Conservation (phyloP, 2,113 vertebrate species). For the Seriola aureovittata region DNA sequence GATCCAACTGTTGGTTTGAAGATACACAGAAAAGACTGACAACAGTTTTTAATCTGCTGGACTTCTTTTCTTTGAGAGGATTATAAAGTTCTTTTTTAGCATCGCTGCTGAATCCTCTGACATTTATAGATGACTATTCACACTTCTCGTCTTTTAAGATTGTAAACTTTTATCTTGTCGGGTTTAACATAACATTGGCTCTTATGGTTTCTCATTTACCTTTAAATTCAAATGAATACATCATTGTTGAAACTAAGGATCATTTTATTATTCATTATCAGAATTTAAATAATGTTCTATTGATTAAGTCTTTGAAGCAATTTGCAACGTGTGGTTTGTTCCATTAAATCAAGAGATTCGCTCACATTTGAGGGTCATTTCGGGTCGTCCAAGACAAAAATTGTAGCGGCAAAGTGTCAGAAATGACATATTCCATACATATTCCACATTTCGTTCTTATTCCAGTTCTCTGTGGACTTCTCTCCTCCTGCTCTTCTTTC, state of each 20-base stretch:
- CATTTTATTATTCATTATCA: not conserved
- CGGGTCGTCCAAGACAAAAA: no score
- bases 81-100: not conserved
- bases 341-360: no score
- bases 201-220: not conserved
- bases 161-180: not conserved
- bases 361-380: no score
- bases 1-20: not conserved
- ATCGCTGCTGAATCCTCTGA: not conserved
- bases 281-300: no score
- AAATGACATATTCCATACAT: no score
- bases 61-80: not conserved
- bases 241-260: no score
- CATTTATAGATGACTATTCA: not conserved
- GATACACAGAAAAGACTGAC: constrained; percentile 7
- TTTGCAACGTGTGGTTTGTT: no score
- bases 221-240: not conserved
- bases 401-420: no score
- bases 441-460: no score
- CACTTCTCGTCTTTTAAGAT: not conserved
- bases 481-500: no score
- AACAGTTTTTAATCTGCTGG: constrained; percentile 2
- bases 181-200: not conserved
- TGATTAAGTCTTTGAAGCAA: no score
- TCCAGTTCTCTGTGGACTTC: no score